Conservation (phyloP, 2,888 invertebrate species). For the Euphydryas editha region DNA sequence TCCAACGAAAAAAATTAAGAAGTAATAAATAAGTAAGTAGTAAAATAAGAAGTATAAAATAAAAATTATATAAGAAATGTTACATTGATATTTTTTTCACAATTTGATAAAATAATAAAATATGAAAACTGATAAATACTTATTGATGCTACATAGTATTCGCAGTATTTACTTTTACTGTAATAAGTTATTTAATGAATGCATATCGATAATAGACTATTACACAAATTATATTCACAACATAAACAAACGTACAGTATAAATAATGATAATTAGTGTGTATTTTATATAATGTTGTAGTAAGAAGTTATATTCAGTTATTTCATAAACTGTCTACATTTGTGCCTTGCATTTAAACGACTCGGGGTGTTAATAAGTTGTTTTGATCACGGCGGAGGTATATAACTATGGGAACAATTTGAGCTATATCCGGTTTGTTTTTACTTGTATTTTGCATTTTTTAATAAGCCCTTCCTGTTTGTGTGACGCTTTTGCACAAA, state of each 20-base stretch:
- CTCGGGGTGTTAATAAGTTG: neutral
- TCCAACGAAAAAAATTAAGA: no score
- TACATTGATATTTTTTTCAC: no score
- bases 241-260: conserved; percentile 2
- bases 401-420: neutral
- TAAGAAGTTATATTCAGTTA: neutral
- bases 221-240: no score
- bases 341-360: neutral
- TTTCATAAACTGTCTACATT: conserved; percentile 7
- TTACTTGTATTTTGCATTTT: neutral
- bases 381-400: neutral
- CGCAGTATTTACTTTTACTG: neutral
- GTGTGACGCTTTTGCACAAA: no score
- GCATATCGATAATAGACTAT: conserved; percentile 5
- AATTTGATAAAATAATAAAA: no score
- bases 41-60: no score
- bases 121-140: no score
- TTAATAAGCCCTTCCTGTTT: no score
- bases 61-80: no score
- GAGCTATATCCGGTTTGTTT: conserved; percentile 5
- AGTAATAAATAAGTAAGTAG: no score
- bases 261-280: neutral
- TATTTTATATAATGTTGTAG: conserved; percentile 8
- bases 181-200: neutral
- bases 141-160: neutral